Base-by-base conservation (phyloP, 1,140 invertebrate genomes). In the Lethocerus indicus region DNA sequence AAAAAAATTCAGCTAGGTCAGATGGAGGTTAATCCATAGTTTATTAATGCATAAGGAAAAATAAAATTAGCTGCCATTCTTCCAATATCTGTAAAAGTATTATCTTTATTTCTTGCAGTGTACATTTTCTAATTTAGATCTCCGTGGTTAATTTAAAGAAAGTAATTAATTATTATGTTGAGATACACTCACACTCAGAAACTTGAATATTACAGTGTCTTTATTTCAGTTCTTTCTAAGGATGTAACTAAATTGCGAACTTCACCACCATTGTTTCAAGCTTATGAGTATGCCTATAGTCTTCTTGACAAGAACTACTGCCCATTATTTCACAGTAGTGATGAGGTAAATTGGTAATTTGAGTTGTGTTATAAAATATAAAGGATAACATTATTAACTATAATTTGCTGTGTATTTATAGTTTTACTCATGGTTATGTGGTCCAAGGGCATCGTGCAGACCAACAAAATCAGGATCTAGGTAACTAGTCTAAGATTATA, bases 321-420 rank as follows among this genome's bases (percentile, higher is more conserved):
- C 49, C 80, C 83, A 24, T 70, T 77, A 55, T 90, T 88, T 67
- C 76, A 86, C 64, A 82, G 86, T 58, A 86, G 84, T 63, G 80
- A 83, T 64, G 77, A 85, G 66, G 83, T 87, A 68, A 66, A 52
- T 52, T 55, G 45, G 42, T 56, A 50, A 24, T 43, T 25, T 42
- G 16, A 40, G 25, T 23, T 23, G 13, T 44, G 16, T 6, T n/a
- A 32, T 37, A 41, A 47, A 29, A 40, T 13, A 25, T 16, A 4
- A 28, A 4, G 24, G 9, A 21, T 20, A n/a, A 24, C 9, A 24
- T 26, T 18, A 43, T 16, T 39, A 16, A 39, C 21, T 39, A 7
- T 7, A 5, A 5, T 39, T 39, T 39, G 21, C 3, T 43, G 41
- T 43, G 13, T 16, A 57, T 42, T 72, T 71, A 53, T 67, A 84